Evolutionary conservation across 2,888 invertebrate genomes (phyloP).

Genomic region (Pediacus dermestoides): DNA sequence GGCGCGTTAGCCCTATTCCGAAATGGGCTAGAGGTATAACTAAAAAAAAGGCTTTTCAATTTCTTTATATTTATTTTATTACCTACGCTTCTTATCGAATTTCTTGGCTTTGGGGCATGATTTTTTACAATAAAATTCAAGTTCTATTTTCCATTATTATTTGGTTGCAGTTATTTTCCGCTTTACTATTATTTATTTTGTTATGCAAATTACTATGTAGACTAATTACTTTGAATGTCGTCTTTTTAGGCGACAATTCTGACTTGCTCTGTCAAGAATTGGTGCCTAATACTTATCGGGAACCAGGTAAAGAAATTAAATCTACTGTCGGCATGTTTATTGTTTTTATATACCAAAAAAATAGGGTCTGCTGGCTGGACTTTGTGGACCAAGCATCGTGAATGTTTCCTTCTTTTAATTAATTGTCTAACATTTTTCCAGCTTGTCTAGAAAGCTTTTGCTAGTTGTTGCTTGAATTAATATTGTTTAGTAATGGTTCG

Average conservation of each 20-base stretch:
- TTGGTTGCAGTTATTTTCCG: conserved; percentile 6
- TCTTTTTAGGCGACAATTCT: conserved; percentile 57
- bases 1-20: conserved; percentile 56
- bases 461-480: too few species aligned
- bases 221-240: conserved; percentile 19
- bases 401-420: too few species aligned
- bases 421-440: too few species aligned
- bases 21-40: conserved; percentile 58
- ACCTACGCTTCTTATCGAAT: too few species aligned
- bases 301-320: conserved; percentile 38
- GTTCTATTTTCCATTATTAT: neutral
- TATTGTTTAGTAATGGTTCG: too few species aligned
- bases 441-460: too few species aligned
- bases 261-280: conserved; percentile 57
- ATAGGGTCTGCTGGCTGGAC: too few species aligned
- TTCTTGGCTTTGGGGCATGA: neutral
- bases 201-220: conserved; percentile 8
- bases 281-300: conserved; percentile 46
- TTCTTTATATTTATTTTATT: conserved; percentile 1
- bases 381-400: too few species aligned
- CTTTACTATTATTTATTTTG: conserved; percentile 6
- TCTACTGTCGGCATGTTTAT: too few species aligned
- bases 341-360: too few species aligned
- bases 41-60: neutral
- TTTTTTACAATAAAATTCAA: neutral